Conservation (phyloP, 1,140 invertebrate genomes). For the Aphelinus certus region DNA sequence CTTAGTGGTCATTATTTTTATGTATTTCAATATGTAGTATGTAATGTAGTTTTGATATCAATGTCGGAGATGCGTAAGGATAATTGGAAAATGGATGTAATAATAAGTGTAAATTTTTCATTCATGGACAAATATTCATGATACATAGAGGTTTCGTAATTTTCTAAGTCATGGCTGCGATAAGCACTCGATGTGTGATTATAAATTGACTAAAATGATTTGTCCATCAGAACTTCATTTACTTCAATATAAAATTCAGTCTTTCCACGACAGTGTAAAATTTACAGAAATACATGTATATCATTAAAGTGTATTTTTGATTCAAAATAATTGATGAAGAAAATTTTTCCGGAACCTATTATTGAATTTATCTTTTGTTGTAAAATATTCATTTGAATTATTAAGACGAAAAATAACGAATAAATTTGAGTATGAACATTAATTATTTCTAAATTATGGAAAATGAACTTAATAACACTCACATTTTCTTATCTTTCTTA, state of each 20-base stretch:
- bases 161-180: conserved; percentile 36
- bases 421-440: too few relatives aligned
- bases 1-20: conserved; percentile 29
- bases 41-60: conserved; percentile 30
- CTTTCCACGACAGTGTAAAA: conserved; percentile 31
- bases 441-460: too few relatives aligned
- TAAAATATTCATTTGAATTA: too few relatives aligned
- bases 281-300: conserved; percentile 20
- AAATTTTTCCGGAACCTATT: too few relatives aligned
- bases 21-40: conserved; percentile 31
- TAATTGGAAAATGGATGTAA: conserved; percentile 37
- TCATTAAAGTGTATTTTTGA: conserved; percentile 10
- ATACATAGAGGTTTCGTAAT: conserved; percentile 33
- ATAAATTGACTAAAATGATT: conserved; percentile 8
- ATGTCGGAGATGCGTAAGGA: conserved; percentile 25
- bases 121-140: conserved; percentile 25
- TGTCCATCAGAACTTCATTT: conserved; percentile 7
- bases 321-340: not conserved
- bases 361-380: too few relatives aligned
- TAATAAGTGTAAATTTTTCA: conserved; percentile 30
- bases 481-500: too few relatives aligned
- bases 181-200: conserved; percentile 12
- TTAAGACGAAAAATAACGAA: too few relatives aligned
- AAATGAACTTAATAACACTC: too few relatives aligned
- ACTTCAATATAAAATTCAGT: not conserved